These are phyloP conservation scores for Sisyra terminalis DNA, from an alignment of 2,888 invertebrate species.

Conservation along the genomic window DNA sequence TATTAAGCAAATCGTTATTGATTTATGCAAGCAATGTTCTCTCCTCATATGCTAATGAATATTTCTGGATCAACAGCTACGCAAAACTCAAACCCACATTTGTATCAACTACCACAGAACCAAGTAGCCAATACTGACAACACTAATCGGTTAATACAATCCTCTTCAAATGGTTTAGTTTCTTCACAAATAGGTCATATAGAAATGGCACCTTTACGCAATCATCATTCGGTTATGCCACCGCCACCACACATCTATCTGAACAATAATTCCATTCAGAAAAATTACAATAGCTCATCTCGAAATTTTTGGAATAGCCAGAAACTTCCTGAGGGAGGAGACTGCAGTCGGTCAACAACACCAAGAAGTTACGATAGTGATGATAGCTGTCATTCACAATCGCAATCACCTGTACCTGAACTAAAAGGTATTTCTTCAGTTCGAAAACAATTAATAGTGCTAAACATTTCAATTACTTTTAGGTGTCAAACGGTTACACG, in stretches of 20 bases:
- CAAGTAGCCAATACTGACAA: no score
- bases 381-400: conserved; percentile 11
- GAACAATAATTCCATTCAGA: conserved; percentile 5
- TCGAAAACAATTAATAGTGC: background rate
- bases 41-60: no score
- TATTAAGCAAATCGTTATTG: background rate
- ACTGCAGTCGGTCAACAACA: conserved; percentile 8
- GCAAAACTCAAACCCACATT: no score
- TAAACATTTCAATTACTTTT: background rate
- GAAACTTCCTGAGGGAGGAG: conserved; percentile 4
- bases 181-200: background rate
- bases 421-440: conserved; percentile 4
- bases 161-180: background rate
- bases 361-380: conserved; percentile 11
- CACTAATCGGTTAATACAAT: background rate
- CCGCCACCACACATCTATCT: conserved; percentile 14
- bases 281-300: conserved; percentile 5
- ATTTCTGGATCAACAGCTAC: no score
- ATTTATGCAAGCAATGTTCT: no score
- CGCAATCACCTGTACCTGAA: conserved; percentile 6
- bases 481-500: conserved; percentile 6
- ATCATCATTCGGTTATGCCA: conserved; percentile 12
- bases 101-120: no score
- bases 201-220: conserved; percentile 4
- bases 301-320: conserved; percentile 5